Evolutionary conservation across 2,888 invertebrate genomes (phyloP), one percentile per base, ranked within the genome.

Genomic region (Scelioninae gen. 1): DNA sequence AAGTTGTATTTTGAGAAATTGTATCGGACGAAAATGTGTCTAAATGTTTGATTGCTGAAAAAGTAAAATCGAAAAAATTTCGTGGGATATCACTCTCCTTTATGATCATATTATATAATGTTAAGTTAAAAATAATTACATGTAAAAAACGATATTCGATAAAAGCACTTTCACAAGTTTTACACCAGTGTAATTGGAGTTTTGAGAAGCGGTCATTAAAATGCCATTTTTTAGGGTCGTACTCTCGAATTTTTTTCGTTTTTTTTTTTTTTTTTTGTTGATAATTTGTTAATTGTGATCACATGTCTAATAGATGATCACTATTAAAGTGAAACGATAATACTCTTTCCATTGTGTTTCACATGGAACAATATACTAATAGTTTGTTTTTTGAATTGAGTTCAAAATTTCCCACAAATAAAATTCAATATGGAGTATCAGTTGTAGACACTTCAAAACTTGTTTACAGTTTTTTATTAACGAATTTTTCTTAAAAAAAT

Each of bases 131-230:
- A 66, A 66, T 53, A 34, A 40, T 49, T 53, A n/a, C 31, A 9
- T 40, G 8, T 31, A 55, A 43, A 68, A 51, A 62, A 62, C 15
- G 13, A 9, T 8, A 15, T 38, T 23, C 40, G 34, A 66, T 31
- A 16, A 47, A 65, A 55, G 29, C 32, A 68, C 68, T 68, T 68
- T 68, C 68, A 68, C 68, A 68, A 55, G 40, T 32, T 51, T 51
- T 13, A 53, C 51, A 51, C 32, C 31, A 11, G 16, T 6, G n/a
- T 16, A 65, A 49, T 51, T 38, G n/a, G 11, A 65, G 40, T 43
- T 45, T 31, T 53, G 55, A 68, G 45, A 23, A 55, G 51, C 32
- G 53, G 16, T 45, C 51, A 55, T 68, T 66, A 53, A 66, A 45
- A 29, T 45, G 55, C 55, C 55, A 56, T 13, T 51, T 68, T 68